Conservation (phyloP, 2,113 vertebrate genomes). For the Kryptolebias marmoratus region DNA sequence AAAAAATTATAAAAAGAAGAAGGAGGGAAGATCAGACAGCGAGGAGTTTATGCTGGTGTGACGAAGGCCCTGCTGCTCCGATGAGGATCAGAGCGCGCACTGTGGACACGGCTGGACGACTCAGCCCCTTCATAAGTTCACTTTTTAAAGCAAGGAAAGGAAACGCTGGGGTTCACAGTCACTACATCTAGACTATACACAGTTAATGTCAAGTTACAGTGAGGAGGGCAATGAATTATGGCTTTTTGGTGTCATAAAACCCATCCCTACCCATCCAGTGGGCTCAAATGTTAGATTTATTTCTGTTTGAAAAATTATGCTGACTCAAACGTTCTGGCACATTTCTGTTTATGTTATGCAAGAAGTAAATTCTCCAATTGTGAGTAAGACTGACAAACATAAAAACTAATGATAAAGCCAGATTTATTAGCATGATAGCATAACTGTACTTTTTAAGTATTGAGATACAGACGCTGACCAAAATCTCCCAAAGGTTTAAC, state of each 20-base stretch:
- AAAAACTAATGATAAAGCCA: constrained; percentile 10
- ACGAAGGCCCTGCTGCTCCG: constrained; percentile 77
- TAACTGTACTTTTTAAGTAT: not conserved
- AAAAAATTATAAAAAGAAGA: constrained; percentile 4
- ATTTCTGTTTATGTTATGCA: constrained; percentile 29
- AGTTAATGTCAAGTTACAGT: constrained; percentile 66
- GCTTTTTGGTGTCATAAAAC: constrained; percentile 57
- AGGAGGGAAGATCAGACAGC: constrained; percentile 66
- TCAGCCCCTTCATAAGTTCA: constrained; percentile 68
- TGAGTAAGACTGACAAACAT: not conserved
- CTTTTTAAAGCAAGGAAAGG: constrained; percentile 69
- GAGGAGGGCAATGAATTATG: constrained; percentile 65
- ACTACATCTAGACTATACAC: constrained; percentile 90
- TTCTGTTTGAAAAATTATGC: constrained; percentile 62
- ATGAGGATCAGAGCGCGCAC: constrained; percentile 56
- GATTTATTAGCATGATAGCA: not conserved
- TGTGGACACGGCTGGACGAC: constrained; percentile 69
- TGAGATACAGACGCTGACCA: not conserved
- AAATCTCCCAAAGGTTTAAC: constrained; percentile 1
- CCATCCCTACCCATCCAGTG: constrained; percentile 54
- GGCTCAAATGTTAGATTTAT: constrained; percentile 62
- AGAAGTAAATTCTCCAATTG: constrained; percentile 9
- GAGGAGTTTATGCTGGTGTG: constrained; percentile 69
- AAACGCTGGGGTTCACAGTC: constrained; percentile 79
- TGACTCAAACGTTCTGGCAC: constrained; percentile 53